Evolutionary conservation across 2,888 invertebrate genomes (phyloP), one percentile per base, ranked within the genome.

Genomic region (Cepaea hortensis): DNA sequence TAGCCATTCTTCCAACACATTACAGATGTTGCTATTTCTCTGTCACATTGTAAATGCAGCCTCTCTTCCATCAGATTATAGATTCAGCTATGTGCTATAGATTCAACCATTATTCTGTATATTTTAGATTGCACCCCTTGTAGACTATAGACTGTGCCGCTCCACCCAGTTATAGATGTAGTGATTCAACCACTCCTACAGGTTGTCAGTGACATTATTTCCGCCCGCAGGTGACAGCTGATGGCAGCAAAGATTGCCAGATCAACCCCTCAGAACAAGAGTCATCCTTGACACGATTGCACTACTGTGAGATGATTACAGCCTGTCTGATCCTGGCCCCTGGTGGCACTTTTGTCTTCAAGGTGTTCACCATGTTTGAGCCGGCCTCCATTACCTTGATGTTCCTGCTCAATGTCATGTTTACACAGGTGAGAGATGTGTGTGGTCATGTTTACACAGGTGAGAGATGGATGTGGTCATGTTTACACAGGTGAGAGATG

Each of bases 231-330:
- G 96, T 98, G 65, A 98, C 98, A 7, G 98, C 98, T 0, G 99
- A 99, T 95, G 99, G 99, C 0, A 98, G 98, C 91, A 96, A 98
- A 62, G 97, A 98, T 94, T 99, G 98, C 93, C 96, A 97, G 87
- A 96, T 96, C 85, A 96, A 96, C 91, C 98, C 98, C 0, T 97
- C 96, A 70, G 97, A 97, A 90, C 99, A 99, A 94, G 99, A 99
- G 93, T 95, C 95, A 86, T 95, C 96, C 0, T 97, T 98, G 0
- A 96, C 96, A 11, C 96, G 96, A 5, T 95, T 99, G 15, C 97
- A 98, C 92, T 97, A 96, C 92, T 97, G 97, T 93, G 98, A 99
- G 95, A 96, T 96, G 9, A 95, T 97, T 3, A 96, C 97, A 4
- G 97, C 97, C 0, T 93, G 98, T 35, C 95, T 96, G 84, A 95